Base-by-base conservation (phyloP, 2,888 invertebrate species). In the Spodoptera exigua region DNA sequence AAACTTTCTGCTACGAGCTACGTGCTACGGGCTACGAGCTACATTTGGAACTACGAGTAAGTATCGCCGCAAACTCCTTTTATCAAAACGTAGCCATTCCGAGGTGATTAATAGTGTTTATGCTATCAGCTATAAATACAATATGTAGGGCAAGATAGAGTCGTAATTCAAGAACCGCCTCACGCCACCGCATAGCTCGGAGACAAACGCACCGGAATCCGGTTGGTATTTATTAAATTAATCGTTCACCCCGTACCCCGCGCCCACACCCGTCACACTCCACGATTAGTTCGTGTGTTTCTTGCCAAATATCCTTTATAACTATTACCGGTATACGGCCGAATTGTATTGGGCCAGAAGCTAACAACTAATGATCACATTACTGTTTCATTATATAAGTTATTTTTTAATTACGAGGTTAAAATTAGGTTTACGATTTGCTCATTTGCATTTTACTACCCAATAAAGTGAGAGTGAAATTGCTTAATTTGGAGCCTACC, bases 201-300 rank as follows among this genome's bases (percentile, higher is more conserved):
- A 87, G 89, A 90, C 89, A 88, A 89, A 89, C 89, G 90, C 85
- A 81, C 84, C 61, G 90, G 91, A 87, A 92, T 92, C 85, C 90
- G 83, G 82, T 85, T 81, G 89, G 90, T 89, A 91, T 92, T 91
- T 91, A 90, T 90, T 89, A 88, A 90, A 90, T 90, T 90, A 92
- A 91, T 91, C 87, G 88, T 78, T 78, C 82, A 74, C 82, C 83
- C 79, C 77, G 65, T 76, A 61, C 61, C 74, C 68, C 60, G 71
- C 65, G 61, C 46, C 73, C 61, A 48, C 61, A 61, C 62, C 66
- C 63, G 63, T 52, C 73, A 60, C 69, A 74, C 79, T 53, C 58
- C 49, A 48, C 67, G 62, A 74, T 78, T 73, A 78, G 80, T 79
- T 78, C 61, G 55, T 70, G 65, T 73, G 58, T 74, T 73, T 62